A percentile compares a stretch with the other conserved stretches of the same genome.
Conservation (phyloP, 2,888 invertebrate genomes). For the Rhyacophila evoluta region DNA sequence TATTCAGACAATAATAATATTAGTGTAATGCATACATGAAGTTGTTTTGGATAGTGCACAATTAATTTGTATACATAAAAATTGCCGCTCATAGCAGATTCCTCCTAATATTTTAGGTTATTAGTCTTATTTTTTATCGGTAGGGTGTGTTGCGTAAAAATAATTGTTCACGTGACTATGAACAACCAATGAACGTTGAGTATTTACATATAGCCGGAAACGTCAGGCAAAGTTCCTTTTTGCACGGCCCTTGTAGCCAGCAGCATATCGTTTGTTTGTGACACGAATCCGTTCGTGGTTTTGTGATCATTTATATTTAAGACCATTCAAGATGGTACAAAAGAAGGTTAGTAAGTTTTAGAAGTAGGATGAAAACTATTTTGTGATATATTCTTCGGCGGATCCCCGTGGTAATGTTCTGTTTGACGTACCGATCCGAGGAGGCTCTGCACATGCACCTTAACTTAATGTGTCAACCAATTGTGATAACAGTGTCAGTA, state of each 20-base stretch:
- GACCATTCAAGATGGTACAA: constrained; percentile 69
- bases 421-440: background rate
- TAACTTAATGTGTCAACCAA: background rate
- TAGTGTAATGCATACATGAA: too few species aligned
- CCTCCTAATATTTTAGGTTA: background rate
- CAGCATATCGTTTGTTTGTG: constrained; percentile 65
- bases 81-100: background rate
- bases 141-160: too few species aligned
- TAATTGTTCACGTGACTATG: constrained; percentile 32
- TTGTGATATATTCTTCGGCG: background rate
- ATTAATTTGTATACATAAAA: background rate
- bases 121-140: background rate
- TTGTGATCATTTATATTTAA: constrained; percentile 65
- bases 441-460: constrained; percentile 38
- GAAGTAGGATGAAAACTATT: constrained; percentile 21
- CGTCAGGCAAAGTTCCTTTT: constrained; percentile 60
- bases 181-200: constrained; percentile 26
- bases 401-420: constrained; percentile 2
- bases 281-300: constrained; percentile 70
- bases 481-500: too few species aligned
- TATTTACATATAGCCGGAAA: constrained; percentile 35
- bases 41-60: too few species aligned
- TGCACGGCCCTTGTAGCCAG: constrained; percentile 70
- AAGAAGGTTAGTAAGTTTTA: constrained; percentile 66
- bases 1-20: too few species aligned